Base-by-base conservation (phyloP, 2,113 vertebrate genomes). In the Ochotona princeps region DNA sequence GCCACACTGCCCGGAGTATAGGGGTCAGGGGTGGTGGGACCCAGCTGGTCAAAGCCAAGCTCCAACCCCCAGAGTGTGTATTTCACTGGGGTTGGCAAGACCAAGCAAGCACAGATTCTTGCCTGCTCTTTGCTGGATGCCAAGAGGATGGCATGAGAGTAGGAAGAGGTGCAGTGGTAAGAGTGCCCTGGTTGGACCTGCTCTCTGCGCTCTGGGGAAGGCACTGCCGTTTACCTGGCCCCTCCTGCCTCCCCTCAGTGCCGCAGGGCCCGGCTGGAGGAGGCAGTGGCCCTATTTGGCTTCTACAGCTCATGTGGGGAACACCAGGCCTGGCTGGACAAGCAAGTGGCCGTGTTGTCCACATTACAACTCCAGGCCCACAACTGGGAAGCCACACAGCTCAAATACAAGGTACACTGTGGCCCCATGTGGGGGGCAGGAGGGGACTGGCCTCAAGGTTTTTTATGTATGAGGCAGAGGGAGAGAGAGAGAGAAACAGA, bases 301-400 rank as follows among this genome's bases (percentile, higher is more conserved):
- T 99, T 99, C 97, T 98, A 96, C 83, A 98, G 97, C 94, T 98
- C 98, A 89, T 99, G 99, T 0, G 92, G 98, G 93, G 99, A 99
- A 95, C 99, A 99, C 94, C 98, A 98, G 93, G 99, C 98, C 0
- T 99, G 99, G 99, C 98, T 99, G 97, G 98, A 98, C 67, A 98
- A 99, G 92, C 99, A 99, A 96, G 98, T 98, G 54, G 98, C 97
- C 2, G 90, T 99, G 93, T 98, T 99, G 73, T 97, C 94, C 73
- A 97, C 97, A 17, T 98, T 99, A 94, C 98, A 96, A 85, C 98
- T 98, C 63, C 97, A 97, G 23, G 81, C 97, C 0, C 97, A 98
- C 73, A 97, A 98, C 94, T 96, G 98, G 84, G 98, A 98, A 1
- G 97, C 94, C 60, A 91, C 97, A 38, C 98, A 98, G 95, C 98